A percentile compares a stretch with the other conserved stretches of the same genome.
phyloP scores from a whole-genome alignment of 1,140 invertebrate genomes.

The Thrips palmi region DNA sequence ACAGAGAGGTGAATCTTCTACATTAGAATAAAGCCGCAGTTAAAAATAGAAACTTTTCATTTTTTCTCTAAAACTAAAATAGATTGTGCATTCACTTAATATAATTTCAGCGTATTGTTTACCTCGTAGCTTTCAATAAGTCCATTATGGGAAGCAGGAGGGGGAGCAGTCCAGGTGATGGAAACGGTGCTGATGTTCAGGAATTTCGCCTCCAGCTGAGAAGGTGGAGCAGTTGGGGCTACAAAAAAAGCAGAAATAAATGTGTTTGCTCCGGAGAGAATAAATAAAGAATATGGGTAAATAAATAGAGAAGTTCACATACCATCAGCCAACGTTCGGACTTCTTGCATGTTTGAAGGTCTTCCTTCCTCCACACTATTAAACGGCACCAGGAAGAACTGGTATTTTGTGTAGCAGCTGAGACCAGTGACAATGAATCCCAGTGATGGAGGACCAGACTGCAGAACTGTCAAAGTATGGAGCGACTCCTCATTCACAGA shows the following conservation, averaged over 20 bases:
- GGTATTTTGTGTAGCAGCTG: no score
- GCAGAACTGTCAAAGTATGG: no score
- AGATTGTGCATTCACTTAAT: no score
- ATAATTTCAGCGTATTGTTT: no score
- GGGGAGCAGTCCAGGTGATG: conserved; percentile 60
- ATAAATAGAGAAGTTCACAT: not conserved
- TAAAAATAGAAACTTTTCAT: not conserved
- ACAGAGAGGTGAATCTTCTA: not conserved
- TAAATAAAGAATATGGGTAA: conserved; percentile 5
- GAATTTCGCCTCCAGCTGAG: conserved; percentile 53
- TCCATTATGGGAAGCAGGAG: conserved; percentile 46
- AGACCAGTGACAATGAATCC: no score
- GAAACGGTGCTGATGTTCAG: conserved; percentile 55
- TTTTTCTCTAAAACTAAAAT: not conserved
- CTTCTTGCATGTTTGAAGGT: not conserved
- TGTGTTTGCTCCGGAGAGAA: not conserved
- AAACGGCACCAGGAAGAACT: no score
- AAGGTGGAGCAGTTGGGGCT: conserved; percentile 30
- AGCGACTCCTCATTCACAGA: no score
- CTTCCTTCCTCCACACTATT: conserved; percentile 49
- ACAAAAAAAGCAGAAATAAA: conserved; percentile 7
- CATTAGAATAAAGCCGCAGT: not conserved
- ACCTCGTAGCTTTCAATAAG: conserved; percentile 32
- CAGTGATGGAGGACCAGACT: no score
- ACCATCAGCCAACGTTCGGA: not conserved